Evolutionary conservation across 2,888 invertebrate genomes (phyloP), one percentile per base, ranked within the genome.

Genomic region (Metopia argyrocephala): DNA sequence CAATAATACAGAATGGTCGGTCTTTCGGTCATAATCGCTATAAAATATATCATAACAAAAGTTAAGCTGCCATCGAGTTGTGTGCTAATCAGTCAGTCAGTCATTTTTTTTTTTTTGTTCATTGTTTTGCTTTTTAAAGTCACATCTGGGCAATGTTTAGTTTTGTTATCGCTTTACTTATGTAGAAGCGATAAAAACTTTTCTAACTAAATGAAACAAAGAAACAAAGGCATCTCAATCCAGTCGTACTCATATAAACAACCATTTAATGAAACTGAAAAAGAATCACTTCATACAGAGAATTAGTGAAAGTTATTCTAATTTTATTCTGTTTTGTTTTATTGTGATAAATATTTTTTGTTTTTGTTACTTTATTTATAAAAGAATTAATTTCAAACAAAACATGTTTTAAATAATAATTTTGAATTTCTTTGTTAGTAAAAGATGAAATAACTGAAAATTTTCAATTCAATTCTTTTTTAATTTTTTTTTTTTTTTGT

Each of bases 151-250:
- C 27, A 25, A 28, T 74, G 38, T 74, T 56, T 28, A 48, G 38
- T 59, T 59, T 54, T 56, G 54, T 38, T 38, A 38, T 38, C 15
- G 38, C 15, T 38, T 38, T 12, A 4, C 4, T 38, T 12, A 12
- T 20, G 31, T 50, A 23, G 25, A 28, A 59, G 9, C 38, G 38
- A 38, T 38, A 38, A 38, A 71, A 73, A 73, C 27, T 2, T 31
- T 74, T 57, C 23, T 48, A 48, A 57, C 45, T 38, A 31, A 56
- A 62, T 56, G 28, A 64, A 64, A 73, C 71, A 64, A 64, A 46
- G n/a, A 56, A 25, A 56, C 31, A 38, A 38, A 38, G 38, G 15
- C 38, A 12, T n/a, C n/a, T 38, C 38, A 38, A 38, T 38, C 4
- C 38, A 4, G 15, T 38, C 38, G 15, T 38, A 12, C 38, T 12